These are phyloP conservation scores for Macrocentrus cingulum DNA, from an alignment of 1,140 invertebrate genomes.

Conservation along the genomic window DNA sequence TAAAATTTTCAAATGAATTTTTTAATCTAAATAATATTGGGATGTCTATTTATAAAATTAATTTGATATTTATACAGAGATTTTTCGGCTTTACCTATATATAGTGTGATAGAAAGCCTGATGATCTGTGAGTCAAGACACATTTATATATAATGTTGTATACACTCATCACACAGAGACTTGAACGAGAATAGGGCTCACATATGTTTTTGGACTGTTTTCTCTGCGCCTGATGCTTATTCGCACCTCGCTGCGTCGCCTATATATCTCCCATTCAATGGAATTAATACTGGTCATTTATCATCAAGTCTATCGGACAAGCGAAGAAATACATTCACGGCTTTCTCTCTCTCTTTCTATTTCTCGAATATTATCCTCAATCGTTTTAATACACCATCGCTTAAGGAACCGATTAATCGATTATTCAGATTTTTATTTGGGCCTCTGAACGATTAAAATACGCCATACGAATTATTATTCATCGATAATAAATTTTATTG, in stretches of 20 bases:
- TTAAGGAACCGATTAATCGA: constrained; percentile 15
- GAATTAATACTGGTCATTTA: constrained; percentile 19
- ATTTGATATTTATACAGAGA: neutral
- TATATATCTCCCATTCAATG: constrained; percentile 14
- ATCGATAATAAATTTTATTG: too few species aligned
- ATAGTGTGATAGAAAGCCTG: constrained; percentile 1
- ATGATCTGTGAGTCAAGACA: constrained; percentile 9
- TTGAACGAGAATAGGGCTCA: neutral
- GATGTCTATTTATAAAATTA: neutral
- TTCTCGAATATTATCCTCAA: neutral
- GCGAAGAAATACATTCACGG: constrained; percentile 15
- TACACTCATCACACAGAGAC: neutral
- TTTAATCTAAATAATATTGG: too few species aligned
- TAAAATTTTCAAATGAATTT: too few species aligned
- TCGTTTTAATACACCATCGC: constrained; percentile 2
- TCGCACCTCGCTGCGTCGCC: constrained; percentile 8
- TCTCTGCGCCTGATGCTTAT: constrained; percentile 1
- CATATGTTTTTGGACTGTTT: neutral
- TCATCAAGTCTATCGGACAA: constrained; percentile 20
- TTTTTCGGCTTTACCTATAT: neutral
- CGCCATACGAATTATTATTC: too few species aligned
- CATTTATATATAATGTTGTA: constrained; percentile 21
- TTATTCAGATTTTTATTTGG: neutral
- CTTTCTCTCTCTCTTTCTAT: neutral
- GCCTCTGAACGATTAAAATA: neutral